Percentiles rank a stretch among this genome's conserved stretches.
Evolutionary conservation across 2,888 invertebrate species (phyloP).

Genomic region (Bombylius discolor): DNA sequence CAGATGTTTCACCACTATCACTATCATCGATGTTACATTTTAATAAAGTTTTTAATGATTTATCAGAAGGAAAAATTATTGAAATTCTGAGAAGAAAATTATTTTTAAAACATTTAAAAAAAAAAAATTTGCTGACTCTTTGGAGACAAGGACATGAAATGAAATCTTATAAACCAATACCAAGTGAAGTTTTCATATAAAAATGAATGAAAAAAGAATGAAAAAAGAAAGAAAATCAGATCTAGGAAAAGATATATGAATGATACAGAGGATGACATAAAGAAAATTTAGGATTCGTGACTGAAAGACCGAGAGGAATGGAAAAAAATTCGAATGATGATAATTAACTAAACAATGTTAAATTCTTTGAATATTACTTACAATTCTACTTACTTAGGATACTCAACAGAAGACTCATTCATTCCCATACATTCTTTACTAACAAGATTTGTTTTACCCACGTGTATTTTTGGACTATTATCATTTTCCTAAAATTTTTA

Average conservation of each 20-base stretch:
- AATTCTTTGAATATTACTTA: neutral
- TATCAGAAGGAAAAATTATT: slow-evolving; percentile 49
- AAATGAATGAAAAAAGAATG: too few relatives aligned
- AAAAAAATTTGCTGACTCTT: too few relatives aligned
- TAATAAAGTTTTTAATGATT: slow-evolving; percentile 30
- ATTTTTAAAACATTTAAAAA: neutral
- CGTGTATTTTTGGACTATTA: slow-evolving; percentile 43
- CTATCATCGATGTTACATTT: slow-evolving; percentile 24
- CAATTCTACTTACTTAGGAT: slow-evolving; percentile 38
- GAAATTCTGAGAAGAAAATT: slow-evolving; percentile 39
- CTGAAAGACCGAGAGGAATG: too few relatives aligned
- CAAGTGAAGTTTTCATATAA: too few relatives aligned
- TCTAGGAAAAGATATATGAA: too few relatives aligned
- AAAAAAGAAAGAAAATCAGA: too few relatives aligned
- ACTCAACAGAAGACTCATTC: slow-evolving; percentile 12
- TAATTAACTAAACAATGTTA: neutral
- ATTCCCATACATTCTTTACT: slow-evolving; percentile 10
- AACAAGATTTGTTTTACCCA: slow-evolving; percentile 48
- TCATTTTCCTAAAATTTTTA: slow-evolving; percentile 41
- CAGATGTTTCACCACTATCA: slow-evolving; percentile 22
- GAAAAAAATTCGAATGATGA: too few relatives aligned
- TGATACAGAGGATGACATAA: too few relatives aligned
- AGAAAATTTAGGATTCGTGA: too few relatives aligned
- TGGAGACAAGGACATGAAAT: too few relatives aligned
- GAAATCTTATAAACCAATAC: too few relatives aligned